Percentiles rank a stretch among this genome's conserved stretches.
These are phyloP conservation scores for Danionella dracula DNA, from an alignment of 2,797 vertebrate species.

Conservation along the genomic window DNA sequence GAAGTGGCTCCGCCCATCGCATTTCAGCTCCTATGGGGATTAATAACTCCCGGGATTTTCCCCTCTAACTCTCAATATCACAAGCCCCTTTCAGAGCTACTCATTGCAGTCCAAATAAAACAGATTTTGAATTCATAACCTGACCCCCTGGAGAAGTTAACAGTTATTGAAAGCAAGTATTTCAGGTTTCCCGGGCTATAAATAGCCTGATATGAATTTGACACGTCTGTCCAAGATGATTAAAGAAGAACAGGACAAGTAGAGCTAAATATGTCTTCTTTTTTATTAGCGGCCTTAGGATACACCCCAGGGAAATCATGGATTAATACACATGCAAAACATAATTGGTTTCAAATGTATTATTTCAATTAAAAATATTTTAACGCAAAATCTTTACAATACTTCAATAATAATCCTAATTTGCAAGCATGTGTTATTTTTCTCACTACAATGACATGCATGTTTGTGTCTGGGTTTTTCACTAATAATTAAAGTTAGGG, in stretches of 20 bases:
- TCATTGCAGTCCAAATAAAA: conserved; percentile 16
- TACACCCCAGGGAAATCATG: conserved; percentile 53
- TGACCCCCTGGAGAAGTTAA: neutral
- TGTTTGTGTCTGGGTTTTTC: too few relatives aligned
- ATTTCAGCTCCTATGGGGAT: conserved; percentile 29
- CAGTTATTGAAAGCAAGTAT: neutral
- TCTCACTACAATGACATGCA: too few relatives aligned
- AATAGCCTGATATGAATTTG: conserved; percentile 33
- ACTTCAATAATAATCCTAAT: too few relatives aligned
- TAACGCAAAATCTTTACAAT: too few relatives aligned
- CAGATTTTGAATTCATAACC: conserved; percentile 8
- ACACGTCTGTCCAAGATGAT: conserved; percentile 24
- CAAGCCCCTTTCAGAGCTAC: conserved; percentile 32
- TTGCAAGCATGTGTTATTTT: too few relatives aligned
- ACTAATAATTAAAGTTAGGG: too few relatives aligned
- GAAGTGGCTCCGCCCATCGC: conserved; percentile 36
- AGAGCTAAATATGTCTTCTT: conserved; percentile 40
- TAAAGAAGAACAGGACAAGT: neutral
- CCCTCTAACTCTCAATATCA: conserved; percentile 19
- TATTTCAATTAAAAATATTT: too few relatives aligned
- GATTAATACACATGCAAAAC: conserved; percentile 53
- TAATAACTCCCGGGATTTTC: conserved; percentile 37
- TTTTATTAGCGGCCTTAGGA: conserved; percentile 56
- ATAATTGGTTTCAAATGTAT: too few relatives aligned
- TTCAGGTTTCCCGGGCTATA: conserved; percentile 16